phyloP scores from a whole-genome alignment of 2,113 vertebrate genomes.

The Tachysurus fulvidraco region DNA sequence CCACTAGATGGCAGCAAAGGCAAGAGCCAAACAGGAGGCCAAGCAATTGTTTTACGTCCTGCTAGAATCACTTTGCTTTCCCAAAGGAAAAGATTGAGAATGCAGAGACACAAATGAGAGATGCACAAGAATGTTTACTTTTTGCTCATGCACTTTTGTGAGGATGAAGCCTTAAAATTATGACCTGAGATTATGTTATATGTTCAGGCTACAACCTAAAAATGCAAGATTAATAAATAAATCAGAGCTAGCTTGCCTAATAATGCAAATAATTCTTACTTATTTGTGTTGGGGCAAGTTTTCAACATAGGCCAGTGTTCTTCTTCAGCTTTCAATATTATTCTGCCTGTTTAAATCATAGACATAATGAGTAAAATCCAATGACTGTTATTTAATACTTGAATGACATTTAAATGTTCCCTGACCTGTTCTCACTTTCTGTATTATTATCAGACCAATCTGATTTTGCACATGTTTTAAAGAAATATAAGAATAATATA shows the following conservation, averaged over 20 bases:
- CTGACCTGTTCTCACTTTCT: not conserved
- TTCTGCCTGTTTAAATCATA: not conserved
- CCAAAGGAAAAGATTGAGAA: not conserved
- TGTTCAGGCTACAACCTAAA: not conserved
- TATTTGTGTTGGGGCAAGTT: not conserved
- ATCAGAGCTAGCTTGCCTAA: not conserved
- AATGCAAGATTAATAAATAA: not conserved
- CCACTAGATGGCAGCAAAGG: conserved; percentile 79
- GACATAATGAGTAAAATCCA: not conserved
- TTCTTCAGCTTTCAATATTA: not conserved
- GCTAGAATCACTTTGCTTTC: conserved; percentile 2
- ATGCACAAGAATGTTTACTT: not conserved
- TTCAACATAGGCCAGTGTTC: not conserved
- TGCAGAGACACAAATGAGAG: no score
- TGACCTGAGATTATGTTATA: not conserved
- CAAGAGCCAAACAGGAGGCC: conserved; percentile 21
- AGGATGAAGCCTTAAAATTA: not conserved
- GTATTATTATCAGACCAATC: not conserved
- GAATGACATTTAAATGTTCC: not conserved
- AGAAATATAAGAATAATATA: not conserved
- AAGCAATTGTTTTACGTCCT: not conserved
- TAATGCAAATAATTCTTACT: not conserved
- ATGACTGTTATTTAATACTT: not conserved
- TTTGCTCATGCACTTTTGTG: not conserved
- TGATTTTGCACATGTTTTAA: not conserved